Evolutionary conservation across 2,888 invertebrate species (phyloP).

Genomic region (Oxytorus armatus): DNA sequence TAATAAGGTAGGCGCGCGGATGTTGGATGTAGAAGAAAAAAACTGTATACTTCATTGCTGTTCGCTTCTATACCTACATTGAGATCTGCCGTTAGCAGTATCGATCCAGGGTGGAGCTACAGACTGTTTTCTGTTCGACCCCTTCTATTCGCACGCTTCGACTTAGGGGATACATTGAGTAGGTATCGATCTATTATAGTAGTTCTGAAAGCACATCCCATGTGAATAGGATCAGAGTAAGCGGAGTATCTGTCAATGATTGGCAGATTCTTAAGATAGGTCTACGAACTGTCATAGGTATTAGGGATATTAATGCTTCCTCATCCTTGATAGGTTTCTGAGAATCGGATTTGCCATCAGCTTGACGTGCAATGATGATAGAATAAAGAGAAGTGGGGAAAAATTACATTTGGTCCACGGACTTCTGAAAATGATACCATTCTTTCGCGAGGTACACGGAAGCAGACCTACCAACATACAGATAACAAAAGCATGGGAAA

Average conservation of each 20-base stretch:
- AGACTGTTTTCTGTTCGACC: constrained; percentile 16
- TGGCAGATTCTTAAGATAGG: background rate
- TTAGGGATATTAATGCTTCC: background rate
- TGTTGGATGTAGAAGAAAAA: constrained; percentile 24
- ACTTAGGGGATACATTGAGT: background rate
- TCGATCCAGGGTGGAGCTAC: background rate
- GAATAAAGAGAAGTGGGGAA: no score
- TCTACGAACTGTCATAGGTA: background rate
- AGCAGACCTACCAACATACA: no score
- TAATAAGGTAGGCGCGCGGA: constrained; percentile 56
- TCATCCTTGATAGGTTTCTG: background rate
- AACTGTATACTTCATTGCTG: constrained; percentile 12
- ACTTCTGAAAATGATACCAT: no score
- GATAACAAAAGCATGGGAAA: no score
- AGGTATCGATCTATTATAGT: background rate
- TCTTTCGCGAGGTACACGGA: no score
- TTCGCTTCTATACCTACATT: constrained; percentile 7
- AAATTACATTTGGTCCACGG: no score
- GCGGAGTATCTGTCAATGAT: background rate
- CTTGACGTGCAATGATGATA: background rate
- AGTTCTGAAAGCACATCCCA: background rate
- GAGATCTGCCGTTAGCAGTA: constrained; percentile 1
- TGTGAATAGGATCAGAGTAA: background rate
- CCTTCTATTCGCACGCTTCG: constrained; percentile 3
- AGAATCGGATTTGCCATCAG: no score